Base-by-base conservation (phyloP, 2,797 vertebrate genomes). In the Amblyopsis hoosieri region DNA sequence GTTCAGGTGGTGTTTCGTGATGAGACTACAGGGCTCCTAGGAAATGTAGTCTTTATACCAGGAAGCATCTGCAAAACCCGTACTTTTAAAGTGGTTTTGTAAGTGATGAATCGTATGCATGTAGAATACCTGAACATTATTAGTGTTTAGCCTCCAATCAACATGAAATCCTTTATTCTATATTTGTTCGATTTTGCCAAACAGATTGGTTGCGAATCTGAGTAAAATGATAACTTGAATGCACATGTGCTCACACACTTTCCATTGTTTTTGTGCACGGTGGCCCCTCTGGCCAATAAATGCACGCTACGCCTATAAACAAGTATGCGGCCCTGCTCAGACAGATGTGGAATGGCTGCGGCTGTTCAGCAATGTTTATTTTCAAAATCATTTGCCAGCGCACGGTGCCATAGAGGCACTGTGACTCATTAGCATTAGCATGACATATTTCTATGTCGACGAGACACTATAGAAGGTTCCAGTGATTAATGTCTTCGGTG, bases 401-500 rank as follows among this genome's bases (percentile, higher is more conserved):
- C 6, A 11, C 45, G 31, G 13, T 11, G 12, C 46, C 23, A 15
- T 17, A 23, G 13, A 23, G 47, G 42, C 15, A 14, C 31, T 60
- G 33, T 60, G 58, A 54, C 50, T 55, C 64, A 57, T 80, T 65
- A 71, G 54, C 67, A 71, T 72, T 66, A 29, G 8, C 13, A 53
- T 7, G 47, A 29, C 42, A 42, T 54, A 15, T 66, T 48, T 67
- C 45, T 23, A 47, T 57, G 64, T 54, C 29, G 60, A 29, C 54
- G 59, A 60, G 54, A 59, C 29, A 53, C 45, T 63, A 15, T 31
- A 56, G 66, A 71, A 54, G 76, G 52, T 60, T 76, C 53, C 47
- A 51, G 45, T 67, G 69, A 74, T 74, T 62, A 42, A 74, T n/a
- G 58, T 59, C 46, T 75, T 70, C 64, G 69, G 77, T 55, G 66